Evolutionary conservation across 2,113 vertebrate species (phyloP), one percentile per base, ranked within the genome.

Genomic region (Panurus biarmicus): DNA sequence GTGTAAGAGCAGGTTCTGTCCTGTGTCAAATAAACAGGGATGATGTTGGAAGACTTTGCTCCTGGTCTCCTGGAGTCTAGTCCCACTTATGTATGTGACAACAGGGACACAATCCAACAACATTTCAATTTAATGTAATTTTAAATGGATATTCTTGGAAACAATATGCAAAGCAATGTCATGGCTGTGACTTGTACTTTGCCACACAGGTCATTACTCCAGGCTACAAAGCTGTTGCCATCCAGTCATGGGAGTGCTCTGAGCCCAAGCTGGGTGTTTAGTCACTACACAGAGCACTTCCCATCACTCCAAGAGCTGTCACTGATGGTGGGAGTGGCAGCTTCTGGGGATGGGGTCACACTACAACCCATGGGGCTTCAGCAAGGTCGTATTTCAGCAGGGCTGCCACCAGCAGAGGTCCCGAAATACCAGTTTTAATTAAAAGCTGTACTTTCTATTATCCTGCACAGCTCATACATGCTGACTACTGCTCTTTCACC

Each of bases 401-500:
- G 79, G 75, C n/a, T 95, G 75, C 87, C 87, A 93, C 91, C 79
- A 95, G 82, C 90, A 94, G 95, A 93, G 87, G 90, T 95, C 36
- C 82, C 3, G 69, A 94, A 95, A 96, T 94, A 95, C 87, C 91
- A 95, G 40, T 93, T 90, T 96, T 95, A 96, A 97, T 97, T 97
- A 97, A 94, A 95, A 93, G 31, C 65, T 67, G 33, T 80, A 57
- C 80, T 90, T 95, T 86, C 93, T 88, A 83, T 94, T 90, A 64
- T 91, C 51, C 50, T 87, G 29, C 56, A 48, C 48, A 42, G 85
- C 48, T 93, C n/a, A 51, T 62, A 86, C 11, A 45, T 90, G 95
- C 92, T 91, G 95, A 91, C 90, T 91, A 60, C 25, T 95, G 90
- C 82, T 88, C 57, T 95, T 95, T 96, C 75, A 87, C 87, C 76